A percentile compares a stretch with the other conserved stretches of the same genome.
Evolutionary conservation across 2,113 vertebrate genomes (phyloP).

Genomic region (Hemiscyllium ocellatum): DNA sequence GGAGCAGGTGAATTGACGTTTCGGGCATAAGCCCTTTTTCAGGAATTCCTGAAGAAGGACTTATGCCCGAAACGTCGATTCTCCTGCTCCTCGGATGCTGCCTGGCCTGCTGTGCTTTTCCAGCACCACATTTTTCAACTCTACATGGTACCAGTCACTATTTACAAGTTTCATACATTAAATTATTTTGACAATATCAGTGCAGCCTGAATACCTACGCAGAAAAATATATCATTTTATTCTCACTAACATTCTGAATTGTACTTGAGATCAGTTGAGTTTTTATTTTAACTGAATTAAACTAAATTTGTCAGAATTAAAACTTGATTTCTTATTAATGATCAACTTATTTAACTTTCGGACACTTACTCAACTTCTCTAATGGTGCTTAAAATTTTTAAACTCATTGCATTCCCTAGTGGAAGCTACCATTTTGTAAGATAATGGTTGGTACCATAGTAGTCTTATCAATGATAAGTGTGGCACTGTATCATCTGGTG

Average conservation of each 20-base stretch:
- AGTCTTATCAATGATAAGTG: neutral
- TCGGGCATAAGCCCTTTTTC: too few relatives aligned
- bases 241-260: conserved; percentile 1
- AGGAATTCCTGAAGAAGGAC: too few relatives aligned
- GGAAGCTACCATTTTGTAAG: neutral
- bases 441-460: neutral
- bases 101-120: too few relatives aligned
- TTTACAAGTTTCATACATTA: conserved; percentile 25
- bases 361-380: neutral
- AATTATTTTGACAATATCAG: conserved; percentile 19
- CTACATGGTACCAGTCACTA: neutral
- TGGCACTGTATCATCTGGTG: neutral
- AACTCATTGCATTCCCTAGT: neutral
- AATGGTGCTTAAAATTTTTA: neutral
- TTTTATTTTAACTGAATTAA: conserved; percentile 9
- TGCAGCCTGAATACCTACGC: neutral
- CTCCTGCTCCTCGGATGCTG: too few relatives aligned
- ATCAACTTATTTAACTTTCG: neutral
- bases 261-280: neutral
- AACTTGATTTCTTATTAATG: neutral
- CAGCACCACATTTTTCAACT: neutral
- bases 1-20: too few relatives aligned
- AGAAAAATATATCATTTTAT: conserved; percentile 19
- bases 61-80: too few relatives aligned
- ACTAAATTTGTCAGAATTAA: conserved; percentile 20